phyloP scores from a whole-genome alignment of 1,140 invertebrate species.

The Protaetia brevitarsis region DNA sequence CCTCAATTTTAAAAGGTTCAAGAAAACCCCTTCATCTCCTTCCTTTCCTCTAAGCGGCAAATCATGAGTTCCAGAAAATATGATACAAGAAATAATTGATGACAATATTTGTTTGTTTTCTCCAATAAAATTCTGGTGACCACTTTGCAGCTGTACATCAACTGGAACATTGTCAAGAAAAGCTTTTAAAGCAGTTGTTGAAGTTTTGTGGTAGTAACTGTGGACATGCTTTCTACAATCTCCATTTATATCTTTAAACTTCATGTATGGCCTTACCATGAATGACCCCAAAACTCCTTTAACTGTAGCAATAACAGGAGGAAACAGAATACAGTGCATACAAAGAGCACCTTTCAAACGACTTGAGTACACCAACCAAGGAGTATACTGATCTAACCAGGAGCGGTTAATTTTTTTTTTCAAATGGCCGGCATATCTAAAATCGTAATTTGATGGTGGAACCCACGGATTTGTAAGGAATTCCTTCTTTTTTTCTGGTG shows the following conservation, averaged over 20 bases:
- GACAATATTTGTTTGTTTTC: slow-evolving; percentile 27
- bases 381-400: slow-evolving; percentile 12
- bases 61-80: slow-evolving; percentile 39
- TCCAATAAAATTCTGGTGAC: slow-evolving; percentile 26
- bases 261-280: slow-evolving; percentile 28
- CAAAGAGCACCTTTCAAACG: slow-evolving; percentile 23
- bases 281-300: slow-evolving; percentile 22
- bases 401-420: slow-evolving; percentile 18
- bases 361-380: too few species aligned
- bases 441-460: slow-evolving; percentile 2
- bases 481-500: too few species aligned
- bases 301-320: background rate
- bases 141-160: slow-evolving; percentile 29
- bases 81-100: slow-evolving; percentile 37
- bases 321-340: slow-evolving; percentile 18
- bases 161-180: slow-evolving; percentile 37
- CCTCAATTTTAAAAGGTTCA: slow-evolving; percentile 30
- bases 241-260: slow-evolving; percentile 37
- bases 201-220: slow-evolving; percentile 29
- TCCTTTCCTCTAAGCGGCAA: slow-evolving; percentile 35
- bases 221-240: slow-evolving; percentile 28
- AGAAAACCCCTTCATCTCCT: too few species aligned
- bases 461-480: background rate
- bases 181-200: slow-evolving; percentile 28
- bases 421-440: slow-evolving; percentile 21